Base-by-base conservation (phyloP, 2,797 vertebrate genomes). In the Gymnoscopelus braueri region DNA sequence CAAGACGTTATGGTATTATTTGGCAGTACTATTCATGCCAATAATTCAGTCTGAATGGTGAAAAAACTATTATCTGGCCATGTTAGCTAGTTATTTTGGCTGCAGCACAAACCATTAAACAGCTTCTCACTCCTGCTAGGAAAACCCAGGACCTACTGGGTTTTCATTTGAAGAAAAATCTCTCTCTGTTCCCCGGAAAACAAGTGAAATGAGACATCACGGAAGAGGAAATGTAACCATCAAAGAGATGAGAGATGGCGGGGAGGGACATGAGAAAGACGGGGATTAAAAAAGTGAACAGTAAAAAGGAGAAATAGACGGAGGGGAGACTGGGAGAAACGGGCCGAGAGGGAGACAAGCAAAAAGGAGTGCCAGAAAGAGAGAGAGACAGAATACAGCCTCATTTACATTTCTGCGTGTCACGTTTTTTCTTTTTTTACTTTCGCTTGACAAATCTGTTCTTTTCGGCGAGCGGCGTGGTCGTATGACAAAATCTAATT, bases 21-120 rank as follows among this genome's bases (percentile, higher is more conserved):
- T 44, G 39, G 39, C 39, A 10, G 9, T 44, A 44, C 39, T 44
- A 44, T 44, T 44, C 39, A 44, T 44, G 39, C 8, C 8, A 44
- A 44, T 44, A 8, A 44, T 44, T 44, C 39, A 44, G 39, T 44
- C 39, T 44, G 39, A 44, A 44, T 35, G 6, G 32, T 35, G 2
- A 44, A 71, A 84, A 84, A 88, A 89, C 79, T 81, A 86, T 84
- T 84, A 86, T 89, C 85, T 86, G 78, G 74, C 81, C 82, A 77
- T 79, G 9, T 44, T 44, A 44, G 77, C 69, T 84, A 75, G 74
- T 78, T 87, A 84, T 84, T 67, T 76, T 84, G 77, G 80, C 63
- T 71, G 76, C 39, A 44, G 39, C 39, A 44, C 39, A 44, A 44
- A 44, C 39, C 39, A 44, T 10, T 44, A 44, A 44, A 44, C 39